These are phyloP conservation scores for Drosophila prostipennis DNA, from an alignment of 2,888 invertebrate species.

Conservation along the genomic window DNA sequence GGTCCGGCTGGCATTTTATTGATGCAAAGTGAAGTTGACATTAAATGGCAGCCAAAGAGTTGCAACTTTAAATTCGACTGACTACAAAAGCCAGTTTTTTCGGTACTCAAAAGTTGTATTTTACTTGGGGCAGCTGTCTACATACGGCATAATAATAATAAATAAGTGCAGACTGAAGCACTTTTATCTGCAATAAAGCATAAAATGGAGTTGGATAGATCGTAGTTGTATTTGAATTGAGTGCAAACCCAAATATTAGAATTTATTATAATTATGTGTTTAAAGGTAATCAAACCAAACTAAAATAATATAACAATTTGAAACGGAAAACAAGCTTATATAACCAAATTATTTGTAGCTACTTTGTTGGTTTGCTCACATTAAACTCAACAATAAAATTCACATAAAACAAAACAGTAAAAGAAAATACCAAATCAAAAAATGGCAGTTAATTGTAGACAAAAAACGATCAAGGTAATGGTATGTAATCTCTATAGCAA, in stretches of 20 bases:
- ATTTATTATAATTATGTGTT: neutral
- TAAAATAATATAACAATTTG: neutral
- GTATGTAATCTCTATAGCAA: slow-evolving; percentile 50
- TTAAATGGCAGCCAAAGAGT: slow-evolving; percentile 35
- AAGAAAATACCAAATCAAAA: slow-evolving; percentile 30
- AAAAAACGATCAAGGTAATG: slow-evolving; percentile 71
- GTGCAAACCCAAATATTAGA: no score
- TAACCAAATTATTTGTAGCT: slow-evolving; percentile 1
- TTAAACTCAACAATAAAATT: slow-evolving; percentile 11
- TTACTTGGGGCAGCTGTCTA: neutral
- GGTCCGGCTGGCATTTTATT: slow-evolving; percentile 51
- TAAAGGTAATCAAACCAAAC: neutral
- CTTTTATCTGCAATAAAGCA: neutral
- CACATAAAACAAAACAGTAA: slow-evolving; percentile 18
- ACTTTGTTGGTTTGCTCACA: slow-evolving; percentile 16
- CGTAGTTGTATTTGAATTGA: no score
- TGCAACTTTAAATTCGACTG: neutral
- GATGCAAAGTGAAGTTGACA: slow-evolving; percentile 65
- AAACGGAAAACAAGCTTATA: neutral
- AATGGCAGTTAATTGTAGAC: slow-evolving; percentile 63
- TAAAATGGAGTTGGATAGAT: no score
- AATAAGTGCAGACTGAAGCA: neutral
- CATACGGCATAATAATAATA: neutral
- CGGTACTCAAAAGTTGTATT: neutral
- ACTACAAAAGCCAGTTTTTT: slow-evolving; percentile 3